Conservation (phyloP, 2,797 vertebrate species). For the Lates japonicus region DNA sequence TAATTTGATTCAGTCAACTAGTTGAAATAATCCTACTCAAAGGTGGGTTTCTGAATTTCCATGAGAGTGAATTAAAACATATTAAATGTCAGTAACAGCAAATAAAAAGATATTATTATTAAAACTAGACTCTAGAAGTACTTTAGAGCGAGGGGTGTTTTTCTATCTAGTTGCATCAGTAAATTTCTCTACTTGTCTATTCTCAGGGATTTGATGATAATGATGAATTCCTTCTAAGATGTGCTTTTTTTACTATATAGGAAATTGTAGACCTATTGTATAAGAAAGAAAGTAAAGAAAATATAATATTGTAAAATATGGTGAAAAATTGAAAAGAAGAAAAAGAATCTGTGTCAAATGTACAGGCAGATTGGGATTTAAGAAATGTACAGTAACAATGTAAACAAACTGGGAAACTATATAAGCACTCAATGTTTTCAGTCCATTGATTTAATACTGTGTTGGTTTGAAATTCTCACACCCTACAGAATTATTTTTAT, state of each 20-base stretch:
- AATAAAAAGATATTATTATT: neutral
- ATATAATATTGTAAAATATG: constrained; percentile 5
- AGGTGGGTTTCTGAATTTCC: constrained; percentile 10
- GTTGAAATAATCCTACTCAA: constrained; percentile 26
- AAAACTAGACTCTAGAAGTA: neutral
- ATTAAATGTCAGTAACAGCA: neutral
- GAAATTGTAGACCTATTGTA: neutral
- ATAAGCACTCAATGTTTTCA: neutral
- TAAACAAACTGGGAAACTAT: neutral
- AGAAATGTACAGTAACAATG: neutral
- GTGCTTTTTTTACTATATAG: neutral
- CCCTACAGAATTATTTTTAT: neutral
- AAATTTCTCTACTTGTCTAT: neutral
- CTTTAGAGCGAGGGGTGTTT: neutral
- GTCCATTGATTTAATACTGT: neutral
- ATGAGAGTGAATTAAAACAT: constrained; percentile 8
- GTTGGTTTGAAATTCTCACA: neutral
- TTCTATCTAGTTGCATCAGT: neutral
- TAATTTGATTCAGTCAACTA: constrained; percentile 17
- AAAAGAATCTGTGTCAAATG: neutral
- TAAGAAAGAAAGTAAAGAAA: neutral
- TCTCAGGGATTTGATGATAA: neutral
- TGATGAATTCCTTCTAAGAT: neutral
- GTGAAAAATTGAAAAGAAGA: neutral
- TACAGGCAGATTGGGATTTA: neutral